Evolutionary conservation across 2,797 vertebrate genomes (phyloP), one percentile per base, ranked within the genome.

Genomic region (Chelon auratus): DNA sequence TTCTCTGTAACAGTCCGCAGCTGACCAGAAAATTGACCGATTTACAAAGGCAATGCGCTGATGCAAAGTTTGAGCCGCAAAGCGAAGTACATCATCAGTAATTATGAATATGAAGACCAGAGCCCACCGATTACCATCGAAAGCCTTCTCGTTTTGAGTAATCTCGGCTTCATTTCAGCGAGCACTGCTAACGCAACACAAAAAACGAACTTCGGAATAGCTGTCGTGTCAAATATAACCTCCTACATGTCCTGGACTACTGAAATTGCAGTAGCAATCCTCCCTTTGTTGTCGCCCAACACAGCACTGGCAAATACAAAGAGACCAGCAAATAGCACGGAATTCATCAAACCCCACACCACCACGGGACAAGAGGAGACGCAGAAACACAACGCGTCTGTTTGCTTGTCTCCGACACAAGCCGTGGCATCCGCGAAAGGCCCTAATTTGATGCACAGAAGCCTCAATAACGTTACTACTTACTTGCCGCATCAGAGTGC

Each of bases 401-500:
- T 48, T 26, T 42, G 59, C 68, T 48, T 37, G 26, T 71, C 47
- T 55, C 5, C 64, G 36, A 22, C 47, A 40, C 15, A 43, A 50
- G 60, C 45, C 9, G 54, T 20, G 52, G 62, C 26, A 7, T 36
- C 57, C 10, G 1, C 18, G 10, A 55, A 24, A 58, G 10, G 22
- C 69, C 57, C 1, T 9, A n/a, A 47, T 53, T 73, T 15, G 50
- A 68, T 42, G 63, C 50, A 37, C 40, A 88, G 88, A 87, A 90
- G 30, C 75, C 62, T 75, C 77, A 71, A 80, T 76, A 88, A 70
- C 70, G 83, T 76, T 89, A 69, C 81, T 95, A 99, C 97, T 98
- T 96, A 99, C 97, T 98, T 97, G 97, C 97, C 96, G 97, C 95
- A 98, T 99, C 97, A 96, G 97, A 98, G 97, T 98, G 97, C 97